These are phyloP conservation scores for Aleiodes leptofemur DNA, from an alignment of 2,888 invertebrate species.

Conservation along the genomic window DNA sequence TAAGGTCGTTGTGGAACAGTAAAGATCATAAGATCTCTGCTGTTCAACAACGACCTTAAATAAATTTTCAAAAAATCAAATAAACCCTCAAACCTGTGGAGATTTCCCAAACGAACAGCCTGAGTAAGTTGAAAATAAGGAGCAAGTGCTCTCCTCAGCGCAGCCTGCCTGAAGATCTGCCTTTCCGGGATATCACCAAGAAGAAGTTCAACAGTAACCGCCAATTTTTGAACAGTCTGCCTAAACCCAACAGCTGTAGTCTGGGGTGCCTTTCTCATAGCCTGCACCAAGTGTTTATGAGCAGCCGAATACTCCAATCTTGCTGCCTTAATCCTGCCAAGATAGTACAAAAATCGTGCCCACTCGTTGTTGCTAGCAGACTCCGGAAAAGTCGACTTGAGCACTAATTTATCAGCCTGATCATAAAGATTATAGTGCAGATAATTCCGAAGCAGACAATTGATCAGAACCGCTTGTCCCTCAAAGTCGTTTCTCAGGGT, in stretches of 20 bases:
- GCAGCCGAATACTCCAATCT: conserved; percentile 98
- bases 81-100: conserved; percentile 79
- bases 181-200: conserved; percentile 99
- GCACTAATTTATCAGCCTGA: conserved; percentile 97
- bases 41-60: no score
- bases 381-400: conserved; percentile 97
- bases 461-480: conserved; percentile 97
- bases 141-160: conserved; percentile 90
- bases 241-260: conserved; percentile 99
- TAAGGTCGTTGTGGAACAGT: no score
- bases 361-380: conserved; percentile 98
- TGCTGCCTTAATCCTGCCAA: conserved; percentile 98
- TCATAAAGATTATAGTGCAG: conserved; percentile 96
- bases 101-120: conserved; percentile 95
- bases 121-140: conserved; percentile 99
- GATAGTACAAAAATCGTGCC: conserved; percentile 97
- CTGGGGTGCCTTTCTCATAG: conserved; percentile 97
- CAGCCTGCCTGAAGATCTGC: conserved; percentile 94
- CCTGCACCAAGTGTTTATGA: conserved; percentile 96
- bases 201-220: conserved; percentile 95
- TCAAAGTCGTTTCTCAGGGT: conserved; percentile 97
- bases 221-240: conserved; percentile 96
- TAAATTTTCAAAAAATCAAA: no score
- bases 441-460: conserved; percentile 96
- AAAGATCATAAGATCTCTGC: no score